Evolutionary conservation across 2,797 vertebrate species (phyloP).

Genomic region (Macropus fuliginosus): DNA sequence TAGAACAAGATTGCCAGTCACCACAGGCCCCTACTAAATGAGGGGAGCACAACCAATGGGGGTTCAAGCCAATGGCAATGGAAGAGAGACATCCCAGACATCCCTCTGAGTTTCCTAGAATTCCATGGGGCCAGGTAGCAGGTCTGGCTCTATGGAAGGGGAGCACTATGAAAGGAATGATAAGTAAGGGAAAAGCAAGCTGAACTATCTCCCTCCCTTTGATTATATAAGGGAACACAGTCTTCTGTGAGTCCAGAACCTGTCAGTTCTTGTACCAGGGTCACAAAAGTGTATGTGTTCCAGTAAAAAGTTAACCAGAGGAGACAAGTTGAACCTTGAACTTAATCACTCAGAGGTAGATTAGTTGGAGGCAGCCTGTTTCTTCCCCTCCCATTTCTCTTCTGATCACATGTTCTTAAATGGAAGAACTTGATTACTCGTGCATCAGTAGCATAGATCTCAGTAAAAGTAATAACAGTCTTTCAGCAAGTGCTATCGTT

Average conservation of each 20-base stretch:
- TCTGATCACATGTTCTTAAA: background rate
- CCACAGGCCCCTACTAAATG: background rate
- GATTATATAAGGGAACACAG: background rate
- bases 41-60: background rate
- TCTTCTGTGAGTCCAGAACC: background rate
- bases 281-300: background rate
- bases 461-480: background rate
- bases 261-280: background rate
- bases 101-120: background rate
- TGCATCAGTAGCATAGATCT: background rate
- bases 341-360: background rate
- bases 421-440: background rate
- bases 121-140: background rate
- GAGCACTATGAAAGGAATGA: background rate
- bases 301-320: background rate
- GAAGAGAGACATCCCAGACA: background rate
- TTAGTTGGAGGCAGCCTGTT: background rate
- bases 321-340: background rate
- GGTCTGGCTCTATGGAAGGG: background rate
- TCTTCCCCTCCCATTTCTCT: background rate
- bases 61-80: background rate
- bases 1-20: background rate
- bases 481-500: background rate
- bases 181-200: background rate
- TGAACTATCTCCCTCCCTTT: background rate